These are phyloP conservation scores for Nomada goodeniana DNA, from an alignment of 2,888 invertebrate genomes.

Conservation along the genomic window DNA sequence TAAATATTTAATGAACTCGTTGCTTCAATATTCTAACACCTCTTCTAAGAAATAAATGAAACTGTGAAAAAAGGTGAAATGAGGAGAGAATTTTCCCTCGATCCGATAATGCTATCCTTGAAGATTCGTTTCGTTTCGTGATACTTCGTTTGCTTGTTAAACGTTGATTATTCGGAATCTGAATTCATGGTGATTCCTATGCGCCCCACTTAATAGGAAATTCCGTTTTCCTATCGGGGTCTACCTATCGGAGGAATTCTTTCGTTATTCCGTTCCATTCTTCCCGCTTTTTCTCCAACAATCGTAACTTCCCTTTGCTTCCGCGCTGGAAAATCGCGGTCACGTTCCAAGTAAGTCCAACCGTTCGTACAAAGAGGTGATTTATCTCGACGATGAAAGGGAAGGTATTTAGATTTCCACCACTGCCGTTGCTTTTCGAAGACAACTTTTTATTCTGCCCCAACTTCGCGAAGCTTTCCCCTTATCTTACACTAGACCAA, in stretches of 20 bases:
- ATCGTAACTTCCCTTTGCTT: constrained; percentile 38
- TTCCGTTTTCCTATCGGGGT: constrained; percentile 50
- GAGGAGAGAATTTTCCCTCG: neutral
- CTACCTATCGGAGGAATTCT: constrained; percentile 42
- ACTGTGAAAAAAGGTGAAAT: neutral
- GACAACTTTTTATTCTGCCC: constrained; percentile 17
- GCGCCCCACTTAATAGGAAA: constrained; percentile 47
- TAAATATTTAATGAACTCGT: too few relatives aligned
- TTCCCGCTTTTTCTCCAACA: constrained; percentile 2
- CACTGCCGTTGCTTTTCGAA: neutral
- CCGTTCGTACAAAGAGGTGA: constrained; percentile 52
- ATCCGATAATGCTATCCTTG: neutral
- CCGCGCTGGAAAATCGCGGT: constrained; percentile 44
- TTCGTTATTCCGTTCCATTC: constrained; percentile 30
- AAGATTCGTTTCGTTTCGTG: constrained; percentile 16
- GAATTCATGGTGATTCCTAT: constrained; percentile 46
- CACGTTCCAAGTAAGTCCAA: constrained; percentile 46
- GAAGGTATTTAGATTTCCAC: constrained; percentile 45
- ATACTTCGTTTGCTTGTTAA: constrained; percentile 41
- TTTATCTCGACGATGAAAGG: constrained; percentile 48
- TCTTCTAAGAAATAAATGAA: too few relatives aligned
- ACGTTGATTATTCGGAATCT: constrained; percentile 33
- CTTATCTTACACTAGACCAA: neutral
- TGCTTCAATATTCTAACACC: too few relatives aligned
- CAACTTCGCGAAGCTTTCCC: neutral